Evolutionary conservation across 2,113 vertebrate species (phyloP).

Genomic region (Corythoichthys intestinalis): DNA sequence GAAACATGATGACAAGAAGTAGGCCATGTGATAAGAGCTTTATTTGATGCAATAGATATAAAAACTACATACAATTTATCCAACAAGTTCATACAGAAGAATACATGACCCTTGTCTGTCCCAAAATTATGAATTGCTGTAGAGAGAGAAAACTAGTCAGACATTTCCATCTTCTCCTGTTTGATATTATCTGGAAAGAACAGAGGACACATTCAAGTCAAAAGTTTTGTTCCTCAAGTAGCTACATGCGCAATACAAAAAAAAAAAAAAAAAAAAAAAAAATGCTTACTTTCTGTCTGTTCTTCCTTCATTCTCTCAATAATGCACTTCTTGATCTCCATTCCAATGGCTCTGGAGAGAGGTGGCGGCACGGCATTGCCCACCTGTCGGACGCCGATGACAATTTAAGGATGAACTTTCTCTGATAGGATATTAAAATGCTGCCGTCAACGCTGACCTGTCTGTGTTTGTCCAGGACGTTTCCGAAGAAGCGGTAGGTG

Average conservation of each 20-base stretch:
- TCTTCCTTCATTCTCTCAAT: constrained; percentile 74
- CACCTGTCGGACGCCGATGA: constrained; percentile 65
- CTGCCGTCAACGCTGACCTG: constrained; percentile 70
- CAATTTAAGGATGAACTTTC: background rate
- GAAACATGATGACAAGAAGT: background rate
- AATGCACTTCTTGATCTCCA: constrained; percentile 83
- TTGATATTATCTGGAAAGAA: constrained; percentile 63
- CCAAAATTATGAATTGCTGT: background rate
- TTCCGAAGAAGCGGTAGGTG: constrained; percentile 91
- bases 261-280: too few species aligned
- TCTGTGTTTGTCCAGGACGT: constrained; percentile 91
- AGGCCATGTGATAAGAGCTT: constrained; percentile 78
- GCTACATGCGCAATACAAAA: background rate
- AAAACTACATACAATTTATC: constrained; percentile 92
- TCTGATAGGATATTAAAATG: background rate
- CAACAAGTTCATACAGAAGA: constrained; percentile 64
- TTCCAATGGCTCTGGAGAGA: constrained; percentile 87
- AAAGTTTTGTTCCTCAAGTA: background rate
- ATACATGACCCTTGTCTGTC: too few species aligned
- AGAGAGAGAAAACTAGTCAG: constrained; percentile 57
- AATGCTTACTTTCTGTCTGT: constrained; percentile 69
- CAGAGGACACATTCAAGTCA: background rate
- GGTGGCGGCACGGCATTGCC: constrained; percentile 92
- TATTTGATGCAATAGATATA: constrained; percentile 99
- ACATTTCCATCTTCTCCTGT: constrained; percentile 74